Evolutionary conservation across 1,140 invertebrate species (phyloP).

Genomic region (Musca domestica): DNA sequence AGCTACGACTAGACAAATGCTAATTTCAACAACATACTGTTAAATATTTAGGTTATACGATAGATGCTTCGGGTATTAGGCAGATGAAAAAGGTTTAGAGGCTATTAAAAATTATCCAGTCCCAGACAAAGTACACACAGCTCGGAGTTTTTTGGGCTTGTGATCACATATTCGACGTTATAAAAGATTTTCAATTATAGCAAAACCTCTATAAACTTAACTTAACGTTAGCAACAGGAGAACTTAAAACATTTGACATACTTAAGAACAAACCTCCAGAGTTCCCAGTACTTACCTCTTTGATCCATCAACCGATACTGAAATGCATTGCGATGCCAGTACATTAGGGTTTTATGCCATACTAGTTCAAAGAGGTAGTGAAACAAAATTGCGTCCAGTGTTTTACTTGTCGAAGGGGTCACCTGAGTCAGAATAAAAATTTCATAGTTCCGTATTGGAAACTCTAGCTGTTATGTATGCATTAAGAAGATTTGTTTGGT

Average conservation of each 20-base stretch:
- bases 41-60: neutral
- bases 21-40: neutral
- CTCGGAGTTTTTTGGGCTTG: too few relatives aligned
- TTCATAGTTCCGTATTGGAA: slow-evolving; percentile 50
- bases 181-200: slow-evolving; percentile 33
- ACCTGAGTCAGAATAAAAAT: too few relatives aligned
- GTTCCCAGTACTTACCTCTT: slow-evolving; percentile 37
- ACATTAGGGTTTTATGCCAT: slow-evolving; percentile 35
- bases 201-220: slow-evolving; percentile 33
- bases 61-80: slow-evolving; percentile 23
- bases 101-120: too few relatives aligned
- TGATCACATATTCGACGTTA: too few relatives aligned
- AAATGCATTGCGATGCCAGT: slow-evolving; percentile 41
- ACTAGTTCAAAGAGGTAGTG: slow-evolving; percentile 31
- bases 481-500: slow-evolving; percentile 24
- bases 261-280: slow-evolving; percentile 31
- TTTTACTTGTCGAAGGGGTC: too few relatives aligned
- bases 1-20: slow-evolving; percentile 3
- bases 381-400: slow-evolving; percentile 29
- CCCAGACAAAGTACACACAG: too few relatives aligned
- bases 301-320: slow-evolving; percentile 27
- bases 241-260: slow-evolving; percentile 32
- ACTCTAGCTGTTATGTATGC: slow-evolving; percentile 39
- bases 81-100: too few relatives aligned
- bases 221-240: slow-evolving; percentile 30